Conservation (phyloP, 2,797 vertebrate species). For the Ceyx erithaca region DNA sequence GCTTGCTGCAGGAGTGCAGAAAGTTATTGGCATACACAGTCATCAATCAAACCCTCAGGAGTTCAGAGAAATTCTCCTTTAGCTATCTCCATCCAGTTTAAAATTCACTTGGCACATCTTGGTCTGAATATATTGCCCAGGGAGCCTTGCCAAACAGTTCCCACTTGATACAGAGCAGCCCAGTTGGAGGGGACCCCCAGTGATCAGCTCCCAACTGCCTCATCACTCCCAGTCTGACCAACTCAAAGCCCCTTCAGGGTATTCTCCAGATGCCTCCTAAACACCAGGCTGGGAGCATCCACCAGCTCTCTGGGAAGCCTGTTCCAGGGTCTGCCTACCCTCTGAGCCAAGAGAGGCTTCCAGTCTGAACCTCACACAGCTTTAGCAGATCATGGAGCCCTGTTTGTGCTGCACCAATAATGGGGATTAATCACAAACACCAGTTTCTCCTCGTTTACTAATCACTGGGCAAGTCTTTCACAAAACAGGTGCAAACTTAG, state of each 20-base stretch:
- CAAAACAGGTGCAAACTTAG: not conserved
- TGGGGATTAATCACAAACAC: not conserved
- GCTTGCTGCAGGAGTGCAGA: not conserved
- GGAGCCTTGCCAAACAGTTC: not conserved
- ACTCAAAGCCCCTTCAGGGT: not conserved
- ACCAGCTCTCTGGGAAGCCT: not conserved
- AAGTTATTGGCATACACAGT: not conserved
- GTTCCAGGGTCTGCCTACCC: not conserved
- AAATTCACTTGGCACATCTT: not conserved
- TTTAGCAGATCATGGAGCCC: not conserved
- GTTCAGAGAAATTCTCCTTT: not conserved
- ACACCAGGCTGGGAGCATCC: not conserved
- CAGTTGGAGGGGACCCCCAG: not conserved
- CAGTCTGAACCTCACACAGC: not conserved
- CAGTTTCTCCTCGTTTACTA: not conserved
- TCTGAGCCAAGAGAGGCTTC: not conserved
- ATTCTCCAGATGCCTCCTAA: not conserved
- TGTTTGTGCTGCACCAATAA: not conserved
- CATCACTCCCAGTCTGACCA: not conserved
- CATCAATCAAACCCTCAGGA: not conserved
- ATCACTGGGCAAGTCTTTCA: not conserved
- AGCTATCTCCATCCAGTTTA: not conserved
- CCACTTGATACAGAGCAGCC: not conserved
- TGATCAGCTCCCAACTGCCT: rapidly evolving
- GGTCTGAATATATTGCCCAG: not conserved